A percentile compares a stretch with the other conserved stretches of the same genome.
Evolutionary conservation across 2,888 invertebrate species (phyloP).

Genomic region (Amphiduros pacificus): DNA sequence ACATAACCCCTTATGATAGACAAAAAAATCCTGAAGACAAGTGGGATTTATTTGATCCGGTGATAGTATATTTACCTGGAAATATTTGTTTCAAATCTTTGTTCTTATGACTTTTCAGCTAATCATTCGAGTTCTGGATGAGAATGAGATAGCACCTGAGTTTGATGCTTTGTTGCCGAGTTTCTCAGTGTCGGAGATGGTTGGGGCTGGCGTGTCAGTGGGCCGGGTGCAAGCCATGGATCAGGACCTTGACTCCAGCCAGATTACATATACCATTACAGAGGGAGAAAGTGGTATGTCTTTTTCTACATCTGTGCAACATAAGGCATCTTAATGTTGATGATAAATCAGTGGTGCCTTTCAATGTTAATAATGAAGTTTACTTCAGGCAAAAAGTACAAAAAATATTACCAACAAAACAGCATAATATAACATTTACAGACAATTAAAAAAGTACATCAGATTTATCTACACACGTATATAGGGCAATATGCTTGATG

Average conservation of each 20-base stretch:
- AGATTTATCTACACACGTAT: too few species aligned
- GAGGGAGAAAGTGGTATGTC: background rate
- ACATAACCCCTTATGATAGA: background rate
- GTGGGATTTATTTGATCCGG: too few species aligned
- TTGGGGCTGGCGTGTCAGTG: slow-evolving; percentile 4
- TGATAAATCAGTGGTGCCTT: too few species aligned
- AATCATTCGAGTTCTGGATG: slow-evolving; percentile 11
- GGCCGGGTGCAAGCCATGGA: slow-evolving; percentile 13
- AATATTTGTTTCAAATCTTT: background rate
- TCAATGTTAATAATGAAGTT: too few species aligned
- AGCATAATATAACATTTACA: background rate
- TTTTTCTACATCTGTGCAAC: background rate
- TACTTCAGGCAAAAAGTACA: too few species aligned
- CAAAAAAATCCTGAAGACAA: too few species aligned
- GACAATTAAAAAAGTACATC: too few species aligned
- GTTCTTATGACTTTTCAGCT: slow-evolving; percentile 6
- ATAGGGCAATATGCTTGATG: background rate
- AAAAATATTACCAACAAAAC: too few species aligned
- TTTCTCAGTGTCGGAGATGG: slow-evolving; percentile 4
- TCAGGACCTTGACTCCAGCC: too few species aligned
- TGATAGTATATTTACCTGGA: background rate
- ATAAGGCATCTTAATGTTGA: background rate
- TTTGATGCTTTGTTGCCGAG: slow-evolving; percentile 7
- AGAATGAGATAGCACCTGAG: slow-evolving; percentile 14
- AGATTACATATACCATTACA: slow-evolving; percentile 13